Percentiles rank a stretch among this genome's conserved stretches.
Conservation (phyloP, 1,140 invertebrate genomes). For the Aporrectodea caliginosa region DNA sequence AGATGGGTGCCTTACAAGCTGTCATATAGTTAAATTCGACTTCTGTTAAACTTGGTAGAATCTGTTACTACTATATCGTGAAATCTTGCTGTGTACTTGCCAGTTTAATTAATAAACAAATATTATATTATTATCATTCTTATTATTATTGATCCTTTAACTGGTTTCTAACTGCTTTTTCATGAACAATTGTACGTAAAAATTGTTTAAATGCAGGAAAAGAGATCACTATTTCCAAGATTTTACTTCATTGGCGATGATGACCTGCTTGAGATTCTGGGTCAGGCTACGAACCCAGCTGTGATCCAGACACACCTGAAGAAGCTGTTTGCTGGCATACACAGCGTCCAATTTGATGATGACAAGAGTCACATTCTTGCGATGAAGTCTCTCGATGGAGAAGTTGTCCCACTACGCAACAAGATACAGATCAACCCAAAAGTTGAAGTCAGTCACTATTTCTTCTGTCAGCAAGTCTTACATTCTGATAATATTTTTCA, state of each 20-base stretch:
- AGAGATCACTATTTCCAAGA: slow-evolving; percentile 85
- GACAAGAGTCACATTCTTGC: slow-evolving; percentile 62
- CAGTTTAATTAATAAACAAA: too few species aligned
- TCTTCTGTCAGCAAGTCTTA: too few species aligned
- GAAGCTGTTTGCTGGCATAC: slow-evolving; percentile 84
- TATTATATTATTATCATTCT: too few species aligned
- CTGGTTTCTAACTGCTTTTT: too few species aligned
- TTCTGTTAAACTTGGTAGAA: too few species aligned
- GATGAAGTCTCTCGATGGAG: slow-evolving; percentile 77
- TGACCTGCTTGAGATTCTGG: slow-evolving; percentile 87
- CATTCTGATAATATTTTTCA: too few species aligned
- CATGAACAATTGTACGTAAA: background rate
- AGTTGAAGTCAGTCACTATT: too few species aligned
- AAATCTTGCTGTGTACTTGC: too few species aligned
- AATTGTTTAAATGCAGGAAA: slow-evolving; percentile 67
- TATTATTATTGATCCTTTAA: too few species aligned
- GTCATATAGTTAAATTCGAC: too few species aligned
- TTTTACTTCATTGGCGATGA: slow-evolving; percentile 96
- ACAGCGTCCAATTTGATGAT: slow-evolving; percentile 65
- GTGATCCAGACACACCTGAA: slow-evolving; percentile 89
- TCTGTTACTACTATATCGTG: too few species aligned
- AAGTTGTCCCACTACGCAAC: slow-evolving; percentile 72
- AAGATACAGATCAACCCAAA: slow-evolving; percentile 72
- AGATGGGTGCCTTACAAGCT: too few species aligned
- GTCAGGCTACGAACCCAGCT: slow-evolving; percentile 75